These are phyloP conservation scores for Cheilosia scutellata DNA, from an alignment of 2,888 invertebrate species.

Conservation along the genomic window DNA sequence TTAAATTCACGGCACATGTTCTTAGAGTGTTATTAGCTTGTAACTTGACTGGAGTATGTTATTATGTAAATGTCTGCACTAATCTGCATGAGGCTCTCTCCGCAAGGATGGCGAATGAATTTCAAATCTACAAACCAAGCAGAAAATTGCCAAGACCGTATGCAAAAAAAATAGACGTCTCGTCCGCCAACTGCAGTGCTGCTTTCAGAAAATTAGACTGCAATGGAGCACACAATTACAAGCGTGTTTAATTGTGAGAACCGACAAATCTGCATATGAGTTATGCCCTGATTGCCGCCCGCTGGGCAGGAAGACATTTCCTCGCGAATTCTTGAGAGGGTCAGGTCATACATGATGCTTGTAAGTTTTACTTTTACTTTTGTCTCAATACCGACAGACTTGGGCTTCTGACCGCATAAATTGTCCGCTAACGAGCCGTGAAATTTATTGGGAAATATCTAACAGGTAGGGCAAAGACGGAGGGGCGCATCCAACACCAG, in stretches of 20 bases:
- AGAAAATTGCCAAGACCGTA: conserved; percentile 59
- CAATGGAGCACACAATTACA: conserved; percentile 62
- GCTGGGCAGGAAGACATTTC: conserved; percentile 17
- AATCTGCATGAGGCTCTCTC: conserved; percentile 52
- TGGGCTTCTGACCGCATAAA: conserved; percentile 61
- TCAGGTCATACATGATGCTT: background rate
- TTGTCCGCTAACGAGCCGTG: conserved; percentile 72
- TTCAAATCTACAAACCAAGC: conserved; percentile 66
- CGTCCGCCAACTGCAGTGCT: conserved; percentile 19
- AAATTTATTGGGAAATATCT: conserved; percentile 68
- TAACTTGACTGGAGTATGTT: conserved; percentile 59
- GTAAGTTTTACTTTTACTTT: conserved; percentile 67
- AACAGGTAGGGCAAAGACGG: conserved; percentile 18
- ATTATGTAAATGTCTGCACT: conserved; percentile 71
- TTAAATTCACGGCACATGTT: conserved; percentile 71
- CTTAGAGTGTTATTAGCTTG: conserved; percentile 67
- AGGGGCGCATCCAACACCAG: conserved; percentile 18
- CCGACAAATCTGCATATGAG: conserved; percentile 56
- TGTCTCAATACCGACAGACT: conserved; percentile 32
- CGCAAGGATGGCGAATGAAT: conserved; percentile 64
- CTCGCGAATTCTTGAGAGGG: conserved; percentile 8
- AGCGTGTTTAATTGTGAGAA: conserved; percentile 66
- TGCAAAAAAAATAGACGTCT: conserved; percentile 13
- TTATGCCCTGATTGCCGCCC: conserved; percentile 59
- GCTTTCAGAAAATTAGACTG: conserved; percentile 52